Conservation (phyloP, 2,113 vertebrate species). For the Desmodus rotundus region DNA sequence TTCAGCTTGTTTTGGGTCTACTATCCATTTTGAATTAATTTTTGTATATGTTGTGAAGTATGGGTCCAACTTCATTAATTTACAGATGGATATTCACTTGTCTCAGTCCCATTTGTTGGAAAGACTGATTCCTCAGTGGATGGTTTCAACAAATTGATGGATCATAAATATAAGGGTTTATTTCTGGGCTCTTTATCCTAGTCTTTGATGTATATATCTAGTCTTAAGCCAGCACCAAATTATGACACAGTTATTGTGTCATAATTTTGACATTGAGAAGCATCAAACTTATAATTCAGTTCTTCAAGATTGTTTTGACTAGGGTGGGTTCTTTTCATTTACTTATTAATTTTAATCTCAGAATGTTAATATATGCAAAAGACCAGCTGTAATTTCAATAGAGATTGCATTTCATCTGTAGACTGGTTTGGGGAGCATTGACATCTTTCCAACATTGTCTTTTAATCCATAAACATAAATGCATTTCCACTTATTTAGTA, state of each 20-base stretch:
- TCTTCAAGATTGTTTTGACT: not conserved
- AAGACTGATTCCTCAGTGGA: not conserved
- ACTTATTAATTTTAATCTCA: not conserved
- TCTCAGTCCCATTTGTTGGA: not conserved
- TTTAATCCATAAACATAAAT: not conserved
- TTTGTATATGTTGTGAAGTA: too few species aligned
- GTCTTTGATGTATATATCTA: not conserved
- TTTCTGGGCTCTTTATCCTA: not conserved
- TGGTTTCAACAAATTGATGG: not conserved
- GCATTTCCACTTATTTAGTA: not conserved
- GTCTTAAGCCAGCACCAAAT: not conserved
- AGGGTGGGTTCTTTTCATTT: not conserved
- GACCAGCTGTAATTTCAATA: not conserved
- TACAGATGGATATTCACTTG: too few species aligned
- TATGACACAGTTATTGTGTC: not conserved
- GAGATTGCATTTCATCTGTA: not conserved
- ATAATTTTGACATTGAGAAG: not conserved
- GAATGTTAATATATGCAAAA: not conserved
- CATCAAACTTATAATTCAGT: not conserved
- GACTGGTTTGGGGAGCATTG: fast-evolving
- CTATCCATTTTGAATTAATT: too few species aligned
- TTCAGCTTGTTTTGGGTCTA: too few species aligned
- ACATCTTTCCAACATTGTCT: not conserved
- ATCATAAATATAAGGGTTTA: not conserved
- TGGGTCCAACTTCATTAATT: too few species aligned